A percentile compares a stretch with the other conserved stretches of the same genome.
phyloP scores from a whole-genome alignment of 2,113 vertebrate genomes.

The Gila orcuttii region DNA sequence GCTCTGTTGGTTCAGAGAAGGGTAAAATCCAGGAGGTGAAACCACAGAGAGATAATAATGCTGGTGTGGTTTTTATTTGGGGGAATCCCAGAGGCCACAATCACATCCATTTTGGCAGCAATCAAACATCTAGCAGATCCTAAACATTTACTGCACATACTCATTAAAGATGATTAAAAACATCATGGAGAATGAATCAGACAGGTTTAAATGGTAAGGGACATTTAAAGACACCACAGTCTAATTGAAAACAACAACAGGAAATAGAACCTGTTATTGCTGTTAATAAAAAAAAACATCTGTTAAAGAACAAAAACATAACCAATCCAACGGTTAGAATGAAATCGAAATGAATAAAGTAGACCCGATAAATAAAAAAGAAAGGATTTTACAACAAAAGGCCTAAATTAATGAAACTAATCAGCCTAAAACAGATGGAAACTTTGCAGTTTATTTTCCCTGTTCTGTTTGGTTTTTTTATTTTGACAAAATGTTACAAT shows the following conservation, averaged over 20 bases:
- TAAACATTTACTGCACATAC: constrained; percentile 51
- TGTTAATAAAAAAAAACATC: not conserved
- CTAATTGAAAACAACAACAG: constrained; percentile 23
- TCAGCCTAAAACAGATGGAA: not conserved
- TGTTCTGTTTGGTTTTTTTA: not conserved
- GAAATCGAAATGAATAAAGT: not conserved
- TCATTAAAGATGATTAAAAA: constrained; percentile 58
- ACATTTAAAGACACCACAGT: constrained; percentile 20
- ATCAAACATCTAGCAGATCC: constrained; percentile 52
- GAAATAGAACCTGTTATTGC: constrained; percentile 5
- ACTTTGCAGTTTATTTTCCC: not conserved
- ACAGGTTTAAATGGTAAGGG: constrained; percentile 5
- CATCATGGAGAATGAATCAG: constrained; percentile 22
- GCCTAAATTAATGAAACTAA: not conserved
- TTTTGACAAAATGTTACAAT: not conserved
- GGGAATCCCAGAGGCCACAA: constrained; percentile 50
- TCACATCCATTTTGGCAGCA: constrained; percentile 55
- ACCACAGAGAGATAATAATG: constrained; percentile 51
- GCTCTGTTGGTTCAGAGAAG: constrained; percentile 31
- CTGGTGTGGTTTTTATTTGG: constrained; percentile 52
- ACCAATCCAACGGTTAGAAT: not conserved
- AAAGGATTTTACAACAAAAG: not conserved
- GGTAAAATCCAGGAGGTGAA: constrained; percentile 46
- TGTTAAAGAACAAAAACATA: not conserved
- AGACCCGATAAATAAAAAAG: not conserved